Evolutionary conservation across 1,140 invertebrate genomes (phyloP), one percentile per base, ranked within the genome.

Genomic region (Drosophila insularis): DNA sequence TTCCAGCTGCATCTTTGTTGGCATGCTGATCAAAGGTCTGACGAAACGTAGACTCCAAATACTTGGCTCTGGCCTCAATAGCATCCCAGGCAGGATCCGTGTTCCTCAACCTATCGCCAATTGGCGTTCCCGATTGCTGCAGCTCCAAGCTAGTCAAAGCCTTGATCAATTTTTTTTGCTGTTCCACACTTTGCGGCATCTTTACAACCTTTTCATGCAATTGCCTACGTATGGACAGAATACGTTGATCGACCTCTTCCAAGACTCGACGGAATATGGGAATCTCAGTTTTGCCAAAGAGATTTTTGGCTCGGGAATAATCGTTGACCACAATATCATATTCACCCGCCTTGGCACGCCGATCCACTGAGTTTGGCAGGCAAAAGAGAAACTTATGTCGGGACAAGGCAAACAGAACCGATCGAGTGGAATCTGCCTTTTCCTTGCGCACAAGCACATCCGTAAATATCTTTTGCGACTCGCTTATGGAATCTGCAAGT

Each of bases 251-350:
- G 11, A 99, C 97, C 93, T 99, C 98, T 61, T 94, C 94, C 55
- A 98, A 94, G 21, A 99, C 97, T 93, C 95, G 95, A 86, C 95
- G 96, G 78, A 98, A 98, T 10, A 97, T 94, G 92, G 94, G 94
- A 4, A 99, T 95, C 92, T 99, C 97, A 31, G 97, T 98, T 92
- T 98, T 97, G 71, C 97, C 96, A 94, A 99, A 99, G 10, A 99
- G 93, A 91, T 98, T 98, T 90, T 98, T 98, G 4, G 98, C 98
- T 86, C 98, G 94, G 0, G 97, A 96, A 91, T 99, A 99, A 92
- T 99, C 99, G 91, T 99, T 99, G 61, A 99, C 98, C 19, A 99
- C 97, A 21, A 98, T 94, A 92, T 99, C 98, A 92, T 98, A 99
- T 90, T 99, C 98, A 55, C 97, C 98, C 87, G 97, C 96, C 78